phyloP scores from a whole-genome alignment of 1,140 invertebrate genomes.

The Eulimnadia texana region DNA sequence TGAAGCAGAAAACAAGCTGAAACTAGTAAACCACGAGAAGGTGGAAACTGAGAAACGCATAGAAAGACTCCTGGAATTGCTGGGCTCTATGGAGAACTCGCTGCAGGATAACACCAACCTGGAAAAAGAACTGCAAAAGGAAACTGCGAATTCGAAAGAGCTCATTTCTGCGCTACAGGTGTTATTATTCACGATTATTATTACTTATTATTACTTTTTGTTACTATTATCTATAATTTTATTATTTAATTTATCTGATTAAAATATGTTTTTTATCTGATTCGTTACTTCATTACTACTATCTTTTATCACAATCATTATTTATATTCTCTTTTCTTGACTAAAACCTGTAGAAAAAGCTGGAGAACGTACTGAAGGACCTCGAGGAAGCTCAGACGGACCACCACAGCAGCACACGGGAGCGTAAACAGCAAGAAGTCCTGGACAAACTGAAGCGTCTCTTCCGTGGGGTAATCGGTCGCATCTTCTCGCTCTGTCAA shows the following conservation, averaged over 20 bases:
- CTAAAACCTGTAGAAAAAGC: constrained; percentile 73
- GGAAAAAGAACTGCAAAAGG: constrained; percentile 68
- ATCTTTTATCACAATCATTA: too few relatives aligned
- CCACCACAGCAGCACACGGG: constrained; percentile 88
- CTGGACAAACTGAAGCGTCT: constrained; percentile 94
- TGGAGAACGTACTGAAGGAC: constrained; percentile 79
- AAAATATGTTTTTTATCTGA: too few relatives aligned
- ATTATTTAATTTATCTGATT: too few relatives aligned
- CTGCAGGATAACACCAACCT: constrained; percentile 54
- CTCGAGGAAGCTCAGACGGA: constrained; percentile 94
- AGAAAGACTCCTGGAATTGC: constrained; percentile 88
- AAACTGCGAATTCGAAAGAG: too few relatives aligned
- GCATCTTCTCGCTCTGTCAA: constrained; percentile 98
- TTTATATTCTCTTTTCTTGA: too few relatives aligned
- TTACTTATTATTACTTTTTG: too few relatives aligned
- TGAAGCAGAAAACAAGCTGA: constrained; percentile 77
- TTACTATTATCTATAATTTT: too few relatives aligned
- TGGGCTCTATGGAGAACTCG: too few relatives aligned
- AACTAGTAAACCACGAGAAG: too few relatives aligned
- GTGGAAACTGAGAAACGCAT: constrained; percentile 85
- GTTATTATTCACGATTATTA: too few relatives aligned
- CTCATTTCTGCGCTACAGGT: too few relatives aligned
- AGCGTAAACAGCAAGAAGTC: constrained; percentile 92
- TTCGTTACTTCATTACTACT: too few relatives aligned
- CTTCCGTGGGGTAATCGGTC: constrained; percentile 69